Percentiles rank a stretch among this genome's conserved stretches.
These are phyloP conservation scores for Bolborhynchus lineola DNA, from an alignment of 2,113 vertebrate genomes.

Conservation along the genomic window DNA sequence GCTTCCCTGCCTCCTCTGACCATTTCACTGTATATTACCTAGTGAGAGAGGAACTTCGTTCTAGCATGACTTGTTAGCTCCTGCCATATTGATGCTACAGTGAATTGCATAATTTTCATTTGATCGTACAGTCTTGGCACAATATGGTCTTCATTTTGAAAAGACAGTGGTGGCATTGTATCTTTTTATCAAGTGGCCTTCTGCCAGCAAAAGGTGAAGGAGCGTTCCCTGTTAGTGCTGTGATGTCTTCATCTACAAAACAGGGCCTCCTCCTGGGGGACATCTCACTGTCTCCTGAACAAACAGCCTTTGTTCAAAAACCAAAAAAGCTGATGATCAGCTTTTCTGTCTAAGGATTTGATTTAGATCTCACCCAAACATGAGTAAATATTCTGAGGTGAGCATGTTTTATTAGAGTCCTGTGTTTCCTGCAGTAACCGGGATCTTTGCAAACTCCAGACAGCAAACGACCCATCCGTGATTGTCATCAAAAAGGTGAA, in stretches of 20 bases:
- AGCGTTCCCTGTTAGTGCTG: background rate
- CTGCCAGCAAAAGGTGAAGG: background rate
- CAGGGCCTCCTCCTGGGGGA: background rate
- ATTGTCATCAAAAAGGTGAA: background rate
- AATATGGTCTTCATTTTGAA: background rate
- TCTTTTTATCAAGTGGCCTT: background rate
- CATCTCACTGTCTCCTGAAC: accelerated
- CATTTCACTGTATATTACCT: background rate
- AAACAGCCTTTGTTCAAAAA: background rate
- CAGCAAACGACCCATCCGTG: background rate
- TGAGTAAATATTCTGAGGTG: background rate
- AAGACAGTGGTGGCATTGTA: accelerated
- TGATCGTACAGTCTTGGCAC: background rate
- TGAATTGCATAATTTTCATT: background rate
- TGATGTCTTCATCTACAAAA: background rate
- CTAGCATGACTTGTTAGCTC: background rate
- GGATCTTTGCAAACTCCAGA: background rate
- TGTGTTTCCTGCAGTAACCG: background rate
- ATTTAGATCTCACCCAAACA: background rate
- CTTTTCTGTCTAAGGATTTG: background rate
- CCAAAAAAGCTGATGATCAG: background rate
- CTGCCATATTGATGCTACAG: background rate
- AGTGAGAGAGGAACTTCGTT: background rate
- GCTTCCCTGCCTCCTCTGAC: background rate
- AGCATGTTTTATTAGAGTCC: background rate